phyloP scores from a whole-genome alignment of 2,797 vertebrate species.

The Cercopithecus hamlyni region DNA sequence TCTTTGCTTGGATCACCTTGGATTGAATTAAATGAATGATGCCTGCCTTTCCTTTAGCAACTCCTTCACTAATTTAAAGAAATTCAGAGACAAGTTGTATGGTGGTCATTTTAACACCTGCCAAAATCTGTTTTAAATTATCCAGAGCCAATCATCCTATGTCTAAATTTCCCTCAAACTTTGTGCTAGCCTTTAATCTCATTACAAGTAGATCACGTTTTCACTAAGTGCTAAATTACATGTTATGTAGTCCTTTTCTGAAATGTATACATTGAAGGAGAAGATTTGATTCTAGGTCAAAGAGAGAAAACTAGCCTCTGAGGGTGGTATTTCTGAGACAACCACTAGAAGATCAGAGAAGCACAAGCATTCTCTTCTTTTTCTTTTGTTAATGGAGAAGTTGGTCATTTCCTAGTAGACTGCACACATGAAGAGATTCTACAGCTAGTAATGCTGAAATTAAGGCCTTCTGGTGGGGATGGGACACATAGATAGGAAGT shows the following conservation, averaged over 20 bases:
- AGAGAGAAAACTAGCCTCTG: slow-evolving; percentile 5
- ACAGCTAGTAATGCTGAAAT: slow-evolving; percentile 31
- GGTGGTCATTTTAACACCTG: not conserved
- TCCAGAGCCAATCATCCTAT: not conserved
- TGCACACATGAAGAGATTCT: not conserved
- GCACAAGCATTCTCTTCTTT: not conserved
- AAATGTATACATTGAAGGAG: not conserved
- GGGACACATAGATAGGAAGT: not conserved
- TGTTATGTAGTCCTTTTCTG: not conserved
- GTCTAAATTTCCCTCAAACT: not conserved
- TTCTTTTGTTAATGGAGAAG: slow-evolving; percentile 31
- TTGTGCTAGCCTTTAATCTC: not conserved
- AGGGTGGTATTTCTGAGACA: not conserved
- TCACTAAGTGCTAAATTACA: not conserved
- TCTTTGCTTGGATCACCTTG: not conserved
- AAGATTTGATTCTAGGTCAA: slow-evolving; percentile 20
- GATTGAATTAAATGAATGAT: not conserved
- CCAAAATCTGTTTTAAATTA: slow-evolving; percentile 2
- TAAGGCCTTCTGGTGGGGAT: not conserved
- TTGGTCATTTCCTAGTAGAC: slow-evolving; percentile 30
- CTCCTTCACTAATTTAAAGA: not conserved
- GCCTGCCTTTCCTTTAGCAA: not conserved
- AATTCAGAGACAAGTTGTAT: not conserved
- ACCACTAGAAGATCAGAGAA: not conserved
- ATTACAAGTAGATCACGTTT: slow-evolving; percentile 8